Percentiles rank a stretch among this genome's conserved stretches.
Conservation (phyloP, 2,113 vertebrate species). For the Clupea harengus region DNA sequence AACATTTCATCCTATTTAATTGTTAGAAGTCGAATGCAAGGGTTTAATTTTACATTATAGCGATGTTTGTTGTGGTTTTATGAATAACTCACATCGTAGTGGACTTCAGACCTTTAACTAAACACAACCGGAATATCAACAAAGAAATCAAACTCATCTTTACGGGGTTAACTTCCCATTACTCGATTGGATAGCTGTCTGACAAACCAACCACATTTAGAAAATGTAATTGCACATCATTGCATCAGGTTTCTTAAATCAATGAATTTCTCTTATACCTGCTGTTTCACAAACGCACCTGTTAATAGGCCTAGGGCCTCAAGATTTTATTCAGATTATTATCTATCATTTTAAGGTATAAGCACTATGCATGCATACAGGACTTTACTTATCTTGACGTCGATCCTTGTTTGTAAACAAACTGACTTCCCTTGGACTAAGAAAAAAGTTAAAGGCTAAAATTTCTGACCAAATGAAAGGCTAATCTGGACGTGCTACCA, state of each 20-base stretch:
- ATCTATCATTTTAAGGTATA: background rate
- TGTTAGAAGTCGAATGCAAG: background rate
- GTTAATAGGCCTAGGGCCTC: background rate
- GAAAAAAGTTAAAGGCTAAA: background rate
- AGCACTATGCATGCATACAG: background rate
- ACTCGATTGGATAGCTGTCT: too few species aligned
- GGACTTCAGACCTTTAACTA: background rate
- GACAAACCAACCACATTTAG: background rate
- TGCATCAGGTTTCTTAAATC: background rate
- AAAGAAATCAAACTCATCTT: too few species aligned
- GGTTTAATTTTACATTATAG: background rate
- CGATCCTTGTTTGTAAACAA: background rate
- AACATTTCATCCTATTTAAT: background rate
- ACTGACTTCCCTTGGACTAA: background rate
- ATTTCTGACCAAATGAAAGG: background rate
- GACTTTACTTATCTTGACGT: background rate
- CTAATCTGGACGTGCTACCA: background rate
- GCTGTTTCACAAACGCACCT: background rate
- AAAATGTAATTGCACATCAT: background rate
- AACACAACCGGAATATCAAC: too few species aligned
- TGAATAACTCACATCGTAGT: background rate
- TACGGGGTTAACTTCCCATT: too few species aligned
- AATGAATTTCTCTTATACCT: background rate
- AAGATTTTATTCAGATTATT: background rate
- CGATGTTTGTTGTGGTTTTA: too few species aligned